Percentiles rank a stretch among this genome's conserved stretches.
Evolutionary conservation across 1,140 invertebrate genomes (phyloP).

Genomic region (Phocides pigmalion): DNA sequence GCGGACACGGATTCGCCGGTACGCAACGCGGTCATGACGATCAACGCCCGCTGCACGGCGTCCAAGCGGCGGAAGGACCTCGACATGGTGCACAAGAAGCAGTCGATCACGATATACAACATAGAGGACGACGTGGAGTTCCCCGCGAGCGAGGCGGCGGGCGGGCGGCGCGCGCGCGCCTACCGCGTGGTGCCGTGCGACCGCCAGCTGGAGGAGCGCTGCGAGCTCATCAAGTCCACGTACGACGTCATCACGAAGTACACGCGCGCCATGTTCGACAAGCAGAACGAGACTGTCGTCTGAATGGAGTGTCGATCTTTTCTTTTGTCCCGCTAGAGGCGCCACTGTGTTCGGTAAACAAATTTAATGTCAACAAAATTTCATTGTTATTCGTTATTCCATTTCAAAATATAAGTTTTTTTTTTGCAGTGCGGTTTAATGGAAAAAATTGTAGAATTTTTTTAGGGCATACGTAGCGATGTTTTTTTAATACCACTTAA

Average conservation of each 20-base stretch:
- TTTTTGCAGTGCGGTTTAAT: too few species aligned
- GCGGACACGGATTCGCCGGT: conserved; percentile 40
- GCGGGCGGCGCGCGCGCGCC: too few species aligned
- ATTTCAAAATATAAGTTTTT: too few species aligned
- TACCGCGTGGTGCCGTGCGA: conserved; percentile 68
- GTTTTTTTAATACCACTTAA: too few species aligned
- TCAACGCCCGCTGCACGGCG: conserved; percentile 56
- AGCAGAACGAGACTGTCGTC: conserved; percentile 74
- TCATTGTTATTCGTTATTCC: too few species aligned
- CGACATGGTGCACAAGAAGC: conserved; percentile 70
- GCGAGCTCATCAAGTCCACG: conserved; percentile 75
- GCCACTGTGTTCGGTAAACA: too few species aligned
- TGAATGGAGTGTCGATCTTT: conserved; percentile 52
- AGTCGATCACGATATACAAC: conserved; percentile 62
- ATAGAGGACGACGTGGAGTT: conserved; percentile 52
- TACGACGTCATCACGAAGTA: conserved; percentile 78
- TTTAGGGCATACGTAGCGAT: too few species aligned
- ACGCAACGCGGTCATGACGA: conserved; percentile 59
- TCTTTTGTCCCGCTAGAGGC: too few species aligned
- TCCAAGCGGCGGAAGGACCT: conserved; percentile 62
- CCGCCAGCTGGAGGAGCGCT: conserved; percentile 66
- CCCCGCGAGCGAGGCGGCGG: conserved; percentile 40
- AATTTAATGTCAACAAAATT: too few species aligned
- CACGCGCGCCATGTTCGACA: conserved; percentile 75
- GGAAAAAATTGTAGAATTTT: too few species aligned